Percentiles rank a stretch among this genome's conserved stretches.
phyloP scores from a whole-genome alignment of 2,888 invertebrate species.

The Steromphala cineraria region DNA sequence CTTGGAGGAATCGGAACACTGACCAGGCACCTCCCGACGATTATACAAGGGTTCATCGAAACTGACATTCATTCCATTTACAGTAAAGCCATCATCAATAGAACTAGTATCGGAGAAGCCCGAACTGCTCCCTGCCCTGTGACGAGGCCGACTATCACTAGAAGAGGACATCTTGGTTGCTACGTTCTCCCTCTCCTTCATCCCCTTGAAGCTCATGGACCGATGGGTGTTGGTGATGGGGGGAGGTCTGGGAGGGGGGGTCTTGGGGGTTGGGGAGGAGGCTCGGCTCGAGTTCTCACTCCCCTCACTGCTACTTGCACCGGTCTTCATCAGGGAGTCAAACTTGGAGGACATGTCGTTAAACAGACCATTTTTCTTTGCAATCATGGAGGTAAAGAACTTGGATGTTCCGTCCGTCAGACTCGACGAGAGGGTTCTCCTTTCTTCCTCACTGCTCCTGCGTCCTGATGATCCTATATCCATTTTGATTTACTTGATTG shows the following conservation, averaged over 20 bases:
- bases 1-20: not conserved
- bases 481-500: slow-evolving; percentile 15
- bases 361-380: slow-evolving; percentile 70
- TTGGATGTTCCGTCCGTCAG: slow-evolving; percentile 67
- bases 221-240: slow-evolving; percentile 19
- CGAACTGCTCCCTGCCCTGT: slow-evolving; percentile 13
- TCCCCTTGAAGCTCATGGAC: not conserved
- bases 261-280: slow-evolving; percentile 20
- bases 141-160: not conserved
- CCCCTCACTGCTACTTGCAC: slow-evolving; percentile 51
- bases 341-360: slow-evolving; percentile 70
- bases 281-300: slow-evolving; percentile 36
- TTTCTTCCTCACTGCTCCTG: slow-evolving; percentile 25
- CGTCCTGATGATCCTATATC: not conserved
- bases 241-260: slow-evolving; percentile 25
- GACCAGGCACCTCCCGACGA: slow-evolving; percentile 21
- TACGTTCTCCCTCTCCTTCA: slow-evolving; percentile 2
- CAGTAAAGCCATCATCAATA: slow-evolving; percentile 38
- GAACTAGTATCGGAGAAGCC: slow-evolving; percentile 33
- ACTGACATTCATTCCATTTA: slow-evolving; percentile 59
- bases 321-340: slow-evolving; percentile 60
- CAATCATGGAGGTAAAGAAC: slow-evolving; percentile 69
- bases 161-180: not conserved
- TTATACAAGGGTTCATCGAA: slow-evolving; percentile 65
- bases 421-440: slow-evolving; percentile 48